A percentile compares a stretch with the other conserved stretches of the same genome.
Evolutionary conservation across 2,888 invertebrate species (phyloP).

Genomic region (Lithophane socia): DNA sequence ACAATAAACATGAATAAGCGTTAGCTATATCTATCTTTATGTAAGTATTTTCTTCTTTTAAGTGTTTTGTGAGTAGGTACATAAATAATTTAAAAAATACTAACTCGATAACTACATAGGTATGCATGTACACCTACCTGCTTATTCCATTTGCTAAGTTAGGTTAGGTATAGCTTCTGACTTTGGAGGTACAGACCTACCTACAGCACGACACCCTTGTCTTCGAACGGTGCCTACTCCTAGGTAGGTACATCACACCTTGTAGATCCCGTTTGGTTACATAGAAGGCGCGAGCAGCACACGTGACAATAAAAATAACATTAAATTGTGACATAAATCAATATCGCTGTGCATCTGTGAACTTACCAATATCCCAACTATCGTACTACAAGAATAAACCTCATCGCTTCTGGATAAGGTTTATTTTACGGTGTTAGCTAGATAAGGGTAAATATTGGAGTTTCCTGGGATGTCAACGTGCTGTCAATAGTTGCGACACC

Average conservation of each 20-base stretch:
- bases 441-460: constrained; percentile 18
- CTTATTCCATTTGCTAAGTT: background rate
- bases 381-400: constrained; percentile 2
- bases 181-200: background rate
- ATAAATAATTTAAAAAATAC: background rate
- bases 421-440: background rate
- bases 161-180: background rate
- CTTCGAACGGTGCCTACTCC: constrained; percentile 4
- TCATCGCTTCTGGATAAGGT: accelerated
- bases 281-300: constrained; percentile 17
- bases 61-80: too few species aligned
- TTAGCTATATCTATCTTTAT: background rate
- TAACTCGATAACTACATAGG: background rate
- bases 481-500: constrained; percentile 57
- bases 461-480: constrained; percentile 26
- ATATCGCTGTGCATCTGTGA: constrained; percentile 48
- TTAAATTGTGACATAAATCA: constrained; percentile 41
- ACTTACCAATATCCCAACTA: background rate
- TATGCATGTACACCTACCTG: background rate
- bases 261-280: constrained; percentile 26
- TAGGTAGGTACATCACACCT: constrained; percentile 17
- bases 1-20: background rate
- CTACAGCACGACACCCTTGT: background rate
- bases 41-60: background rate
- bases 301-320: constrained; percentile 24